A percentile compares a stretch with the other conserved stretches of the same genome.
Conservation (phyloP, 2,797 vertebrate species). For the Melanotaenia pygmaea region DNA sequence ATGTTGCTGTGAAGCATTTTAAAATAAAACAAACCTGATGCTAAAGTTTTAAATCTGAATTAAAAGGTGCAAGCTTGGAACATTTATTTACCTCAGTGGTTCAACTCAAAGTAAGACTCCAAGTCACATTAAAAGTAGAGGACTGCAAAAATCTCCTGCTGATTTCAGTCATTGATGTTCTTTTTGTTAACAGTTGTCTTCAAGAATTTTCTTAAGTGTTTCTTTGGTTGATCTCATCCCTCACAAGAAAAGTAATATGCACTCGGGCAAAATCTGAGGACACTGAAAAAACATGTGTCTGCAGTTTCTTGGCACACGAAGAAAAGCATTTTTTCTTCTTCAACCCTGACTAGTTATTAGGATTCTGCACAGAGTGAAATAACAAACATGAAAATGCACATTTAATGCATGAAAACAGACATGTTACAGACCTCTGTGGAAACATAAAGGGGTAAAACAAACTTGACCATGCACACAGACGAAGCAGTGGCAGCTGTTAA, state of each 20-base stretch:
- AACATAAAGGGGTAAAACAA: constrained; percentile 23
- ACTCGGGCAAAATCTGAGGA: background rate
- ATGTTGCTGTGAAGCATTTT: background rate
- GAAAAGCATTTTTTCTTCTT: background rate
- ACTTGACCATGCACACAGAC: constrained; percentile 43
- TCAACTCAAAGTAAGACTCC: no score
- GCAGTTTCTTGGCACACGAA: background rate
- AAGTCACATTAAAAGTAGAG: background rate
- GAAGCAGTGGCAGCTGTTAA: constrained; percentile 59
- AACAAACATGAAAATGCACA: constrained; percentile 40
- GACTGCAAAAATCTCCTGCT: background rate
- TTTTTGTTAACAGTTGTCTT: no score
- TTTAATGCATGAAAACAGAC: constrained; percentile 52
- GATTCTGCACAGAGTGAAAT: background rate
- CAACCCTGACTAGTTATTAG: background rate
- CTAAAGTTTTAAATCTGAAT: background rate
- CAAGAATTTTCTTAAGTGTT: no score
- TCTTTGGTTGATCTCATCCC: background rate
- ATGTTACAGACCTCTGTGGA: constrained; percentile 44
- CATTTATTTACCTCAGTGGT: no score
- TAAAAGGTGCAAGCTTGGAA: background rate
- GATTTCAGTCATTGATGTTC: background rate
- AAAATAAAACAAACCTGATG: background rate
- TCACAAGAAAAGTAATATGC: background rate
- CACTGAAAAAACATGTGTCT: background rate